Percentiles rank a stretch among this genome's conserved stretches.
These are phyloP conservation scores for Troides aeacus DNA, from an alignment of 2,888 invertebrate species.

Conservation along the genomic window DNA sequence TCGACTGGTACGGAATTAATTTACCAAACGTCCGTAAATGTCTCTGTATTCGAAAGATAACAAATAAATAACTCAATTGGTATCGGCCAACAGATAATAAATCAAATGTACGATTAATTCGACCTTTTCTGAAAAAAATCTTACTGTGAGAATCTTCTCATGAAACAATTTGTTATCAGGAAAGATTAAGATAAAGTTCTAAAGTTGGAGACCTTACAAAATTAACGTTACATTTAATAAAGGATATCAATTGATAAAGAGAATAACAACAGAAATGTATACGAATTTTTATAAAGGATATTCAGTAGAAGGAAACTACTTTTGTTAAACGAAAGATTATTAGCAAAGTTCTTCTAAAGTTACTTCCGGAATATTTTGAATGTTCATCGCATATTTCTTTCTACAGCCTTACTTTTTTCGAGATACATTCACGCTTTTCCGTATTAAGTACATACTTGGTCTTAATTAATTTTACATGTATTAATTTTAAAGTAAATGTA, in stretches of 20 bases:
- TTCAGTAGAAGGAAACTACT: not conserved
- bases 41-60: conserved; percentile 9
- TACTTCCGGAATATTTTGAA: not conserved
- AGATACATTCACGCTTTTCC: not conserved
- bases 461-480: not conserved
- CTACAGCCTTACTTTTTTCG: too few relatives aligned
- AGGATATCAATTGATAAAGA: too few relatives aligned
- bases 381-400: not conserved
- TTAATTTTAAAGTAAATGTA: not conserved
- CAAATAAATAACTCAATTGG: conserved; percentile 25
- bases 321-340: not conserved
- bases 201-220: too few relatives aligned
- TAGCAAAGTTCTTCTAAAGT: not conserved
- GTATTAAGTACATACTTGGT: not conserved
- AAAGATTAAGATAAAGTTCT: too few relatives aligned
- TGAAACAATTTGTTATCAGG: not conserved
- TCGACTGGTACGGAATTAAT: conserved; percentile 3
- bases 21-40: conserved; percentile 13
- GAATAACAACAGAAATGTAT: too few relatives aligned
- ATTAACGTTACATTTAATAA: too few relatives aligned
- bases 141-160: not conserved
- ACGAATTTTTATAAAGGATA: too few relatives aligned
- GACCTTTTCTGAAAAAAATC: conserved; percentile 4
- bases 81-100: conserved; percentile 24
- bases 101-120: conserved; percentile 24